These are phyloP conservation scores for Potorous gilbertii DNA, from an alignment of 2,797 vertebrate species.

Conservation along the genomic window DNA sequence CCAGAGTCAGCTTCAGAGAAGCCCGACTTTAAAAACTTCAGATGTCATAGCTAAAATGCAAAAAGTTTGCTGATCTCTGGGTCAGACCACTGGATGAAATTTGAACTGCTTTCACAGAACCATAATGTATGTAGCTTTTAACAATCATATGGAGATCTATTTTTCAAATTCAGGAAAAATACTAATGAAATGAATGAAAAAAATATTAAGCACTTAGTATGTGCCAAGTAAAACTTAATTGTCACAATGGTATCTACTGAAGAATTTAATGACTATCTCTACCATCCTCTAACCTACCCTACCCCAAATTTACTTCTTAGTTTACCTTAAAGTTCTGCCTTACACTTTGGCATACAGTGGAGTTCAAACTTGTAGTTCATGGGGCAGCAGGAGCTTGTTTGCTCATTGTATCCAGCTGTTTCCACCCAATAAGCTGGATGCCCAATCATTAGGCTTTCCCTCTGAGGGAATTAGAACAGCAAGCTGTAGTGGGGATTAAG, in stretches of 20 bases:
- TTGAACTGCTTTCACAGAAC: background rate
- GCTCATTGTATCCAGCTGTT: background rate
- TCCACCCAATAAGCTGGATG: background rate
- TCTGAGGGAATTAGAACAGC: background rate
- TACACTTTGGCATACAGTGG: background rate
- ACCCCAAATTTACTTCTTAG: background rate
- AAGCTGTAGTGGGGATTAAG: background rate
- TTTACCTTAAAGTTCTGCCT: background rate
- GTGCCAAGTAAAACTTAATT: background rate
- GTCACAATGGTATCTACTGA: background rate
- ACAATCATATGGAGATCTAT: background rate
- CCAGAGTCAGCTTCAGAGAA: slow-evolving; percentile 64
- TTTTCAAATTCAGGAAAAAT: background rate
- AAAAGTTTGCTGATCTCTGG: slow-evolving; percentile 20
- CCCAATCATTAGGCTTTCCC: background rate
- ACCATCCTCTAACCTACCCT: too few relatives aligned
- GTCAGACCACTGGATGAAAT: background rate
- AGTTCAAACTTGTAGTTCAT: background rate
- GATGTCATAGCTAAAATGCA: slow-evolving; percentile 7
- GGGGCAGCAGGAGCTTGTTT: background rate
- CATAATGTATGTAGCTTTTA: background rate
- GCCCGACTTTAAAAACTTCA: slow-evolving; percentile 12
- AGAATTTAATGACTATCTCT: background rate
- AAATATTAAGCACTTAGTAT: background rate
- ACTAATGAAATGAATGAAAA: background rate